phyloP scores from a whole-genome alignment of 1,140 invertebrate species.

The Drosophila pseudoananassae region DNA sequence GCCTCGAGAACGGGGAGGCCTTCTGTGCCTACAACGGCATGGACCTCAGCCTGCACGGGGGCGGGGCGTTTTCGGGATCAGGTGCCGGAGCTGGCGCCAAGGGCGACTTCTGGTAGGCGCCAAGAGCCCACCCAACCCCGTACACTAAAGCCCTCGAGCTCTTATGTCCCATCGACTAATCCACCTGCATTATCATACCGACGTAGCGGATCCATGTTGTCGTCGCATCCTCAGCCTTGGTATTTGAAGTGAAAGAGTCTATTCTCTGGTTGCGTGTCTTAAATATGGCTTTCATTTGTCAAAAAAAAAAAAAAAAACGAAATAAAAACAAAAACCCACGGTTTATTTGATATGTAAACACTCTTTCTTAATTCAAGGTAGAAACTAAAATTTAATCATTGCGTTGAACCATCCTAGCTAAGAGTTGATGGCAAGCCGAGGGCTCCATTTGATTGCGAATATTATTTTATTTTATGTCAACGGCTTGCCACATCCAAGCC shows the following conservation, averaged over 20 bases:
- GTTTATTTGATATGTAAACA: too few relatives aligned
- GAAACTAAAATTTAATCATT: constrained; percentile 5
- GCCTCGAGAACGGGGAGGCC: constrained; percentile 17
- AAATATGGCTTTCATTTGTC: neutral
- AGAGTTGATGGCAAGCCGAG: constrained; percentile 27
- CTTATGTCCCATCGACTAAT: neutral
- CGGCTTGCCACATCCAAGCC: neutral
- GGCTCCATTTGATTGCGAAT: constrained; percentile 39
- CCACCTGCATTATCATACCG: neutral
- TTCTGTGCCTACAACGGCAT: constrained; percentile 30
- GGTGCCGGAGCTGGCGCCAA: neutral
- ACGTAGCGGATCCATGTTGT: neutral
- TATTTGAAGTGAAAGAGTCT: neutral
- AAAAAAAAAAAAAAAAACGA: too few relatives aligned
- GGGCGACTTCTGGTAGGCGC: constrained; percentile 10
- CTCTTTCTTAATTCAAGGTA: neutral
- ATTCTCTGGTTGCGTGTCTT: neutral
- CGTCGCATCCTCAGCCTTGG: neutral
- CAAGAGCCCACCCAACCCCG: neutral
- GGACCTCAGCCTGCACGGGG: constrained; percentile 7
- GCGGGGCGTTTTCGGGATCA: neutral
- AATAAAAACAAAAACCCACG: too few relatives aligned
- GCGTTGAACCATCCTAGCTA: neutral
- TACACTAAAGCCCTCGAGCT: neutral
- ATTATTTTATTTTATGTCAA: constrained; percentile 52